phyloP scores from a whole-genome alignment of 2,113 vertebrate species.

The Atlantisia rogersi region DNA sequence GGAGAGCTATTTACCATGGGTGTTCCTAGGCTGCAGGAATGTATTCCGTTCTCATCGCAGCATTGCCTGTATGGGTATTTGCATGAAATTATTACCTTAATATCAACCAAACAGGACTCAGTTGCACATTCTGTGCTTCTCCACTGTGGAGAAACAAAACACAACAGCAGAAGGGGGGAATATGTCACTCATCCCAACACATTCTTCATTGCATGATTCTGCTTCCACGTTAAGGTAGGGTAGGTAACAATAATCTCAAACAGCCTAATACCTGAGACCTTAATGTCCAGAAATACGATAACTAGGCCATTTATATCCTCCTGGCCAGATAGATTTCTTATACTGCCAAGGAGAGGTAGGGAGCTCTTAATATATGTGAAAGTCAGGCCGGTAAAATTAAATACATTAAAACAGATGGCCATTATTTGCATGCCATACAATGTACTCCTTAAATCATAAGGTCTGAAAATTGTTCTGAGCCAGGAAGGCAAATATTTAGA shows the following conservation, averaged over 20 bases:
- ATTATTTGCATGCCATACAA: conserved; percentile 52
- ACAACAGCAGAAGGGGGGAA: conserved; percentile 29
- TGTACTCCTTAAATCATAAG: conserved; percentile 21
- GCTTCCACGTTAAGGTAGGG: conserved; percentile 55
- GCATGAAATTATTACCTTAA: conserved; percentile 74
- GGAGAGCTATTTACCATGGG: conserved; percentile 61
- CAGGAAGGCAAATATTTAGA: conserved; percentile 53
- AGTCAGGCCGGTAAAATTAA: conserved; percentile 50
- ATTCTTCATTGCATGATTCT: conserved; percentile 68
- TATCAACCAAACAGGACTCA: conserved; percentile 71
- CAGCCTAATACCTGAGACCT: conserved; percentile 12
- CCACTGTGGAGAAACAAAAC: conserved; percentile 62
- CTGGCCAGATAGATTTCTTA: conserved; percentile 38
- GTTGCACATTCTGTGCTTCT: conserved; percentile 66
- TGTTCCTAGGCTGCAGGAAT: conserved; percentile 64
- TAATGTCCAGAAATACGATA: conserved; percentile 18
- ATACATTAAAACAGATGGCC: conserved; percentile 54
- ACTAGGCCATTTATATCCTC: conserved; percentile 21
- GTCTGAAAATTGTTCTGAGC: conserved; percentile 48
- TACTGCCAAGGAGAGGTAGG: neutral
- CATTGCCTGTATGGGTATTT: conserved; percentile 67
- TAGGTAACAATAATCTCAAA: conserved; percentile 61
- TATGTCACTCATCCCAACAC: conserved; percentile 63
- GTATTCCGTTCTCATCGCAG: conserved; percentile 66
- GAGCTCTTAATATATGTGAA: conserved; percentile 47